Evolutionary conservation across 2,113 vertebrate genomes (phyloP).

Genomic region (Lycaon pictus): DNA sequence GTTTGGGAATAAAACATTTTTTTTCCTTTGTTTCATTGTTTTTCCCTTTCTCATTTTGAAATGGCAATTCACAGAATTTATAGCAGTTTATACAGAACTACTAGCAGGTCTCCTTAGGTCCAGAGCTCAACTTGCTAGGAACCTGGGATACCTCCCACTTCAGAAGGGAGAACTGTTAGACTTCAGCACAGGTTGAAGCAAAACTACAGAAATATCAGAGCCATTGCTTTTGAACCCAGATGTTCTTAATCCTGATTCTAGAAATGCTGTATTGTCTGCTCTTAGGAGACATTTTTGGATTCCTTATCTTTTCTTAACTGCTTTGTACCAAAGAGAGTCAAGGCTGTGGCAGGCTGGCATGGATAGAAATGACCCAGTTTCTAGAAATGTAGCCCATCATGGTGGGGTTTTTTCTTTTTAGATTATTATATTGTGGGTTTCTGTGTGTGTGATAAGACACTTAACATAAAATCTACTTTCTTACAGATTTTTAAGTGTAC

Average conservation of each 20-base stretch:
- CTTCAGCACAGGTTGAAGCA: not conserved
- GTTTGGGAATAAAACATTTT: not conserved
- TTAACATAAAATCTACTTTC: not conserved
- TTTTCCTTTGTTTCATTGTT: not conserved
- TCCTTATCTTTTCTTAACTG: not conserved
- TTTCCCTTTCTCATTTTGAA: not conserved
- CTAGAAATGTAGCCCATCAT: not conserved
- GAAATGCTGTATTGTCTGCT: not conserved
- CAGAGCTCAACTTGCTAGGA: not conserved
- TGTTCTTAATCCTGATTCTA: not conserved
- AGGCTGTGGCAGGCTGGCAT: not conserved
- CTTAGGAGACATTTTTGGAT: not conserved
- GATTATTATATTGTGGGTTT: not conserved
- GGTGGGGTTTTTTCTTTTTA: not conserved
- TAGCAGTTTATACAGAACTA: not conserved
- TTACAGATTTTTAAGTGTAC: not conserved
- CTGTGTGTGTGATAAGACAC: not conserved
- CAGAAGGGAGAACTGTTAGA: not conserved
- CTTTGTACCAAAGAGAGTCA: not conserved
- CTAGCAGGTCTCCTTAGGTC: not conserved
- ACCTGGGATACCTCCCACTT: no score
- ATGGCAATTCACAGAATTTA: not conserved
- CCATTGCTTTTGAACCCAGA: not conserved
- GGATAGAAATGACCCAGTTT: conserved; percentile 31
- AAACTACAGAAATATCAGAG: not conserved